Percentiles rank a stretch among this genome's conserved stretches.
Evolutionary conservation across 2,113 vertebrate species (phyloP).

Genomic region (Erythrolamprus reginae): DNA sequence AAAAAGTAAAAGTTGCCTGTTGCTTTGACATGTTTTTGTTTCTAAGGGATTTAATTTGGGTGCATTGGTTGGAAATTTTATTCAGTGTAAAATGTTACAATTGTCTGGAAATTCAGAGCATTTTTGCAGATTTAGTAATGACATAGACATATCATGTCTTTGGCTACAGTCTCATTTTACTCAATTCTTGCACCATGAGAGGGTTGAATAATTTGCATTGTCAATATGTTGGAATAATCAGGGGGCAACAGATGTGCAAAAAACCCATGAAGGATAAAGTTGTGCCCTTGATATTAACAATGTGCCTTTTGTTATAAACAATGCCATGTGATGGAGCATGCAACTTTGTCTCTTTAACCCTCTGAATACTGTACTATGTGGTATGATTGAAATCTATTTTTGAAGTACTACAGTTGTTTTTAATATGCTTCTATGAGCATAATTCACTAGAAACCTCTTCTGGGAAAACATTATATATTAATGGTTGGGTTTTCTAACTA

Average conservation of each 20-base stretch:
- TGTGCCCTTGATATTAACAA: constrained; percentile 84
- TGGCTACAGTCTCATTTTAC: constrained; percentile 69
- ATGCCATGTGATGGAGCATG: constrained; percentile 71
- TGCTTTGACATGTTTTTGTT: constrained; percentile 63
- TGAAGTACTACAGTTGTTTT: constrained; percentile 63
- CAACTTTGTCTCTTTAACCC: constrained; percentile 71
- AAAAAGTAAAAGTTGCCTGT: constrained; percentile 38
- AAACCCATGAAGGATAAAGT: constrained; percentile 69
- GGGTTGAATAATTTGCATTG: constrained; percentile 55
- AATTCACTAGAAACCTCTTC: neutral
- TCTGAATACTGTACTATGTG: constrained; percentile 52
- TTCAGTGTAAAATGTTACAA: constrained; percentile 70
- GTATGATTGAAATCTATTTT: constrained; percentile 62
- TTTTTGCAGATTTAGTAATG: constrained; percentile 68
- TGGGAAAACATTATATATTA: neutral
- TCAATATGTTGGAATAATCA: constrained; percentile 50
- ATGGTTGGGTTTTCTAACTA: neutral
- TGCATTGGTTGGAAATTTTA: constrained; percentile 71
- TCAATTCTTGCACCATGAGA: constrained; percentile 61
- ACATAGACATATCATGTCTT: constrained; percentile 68
- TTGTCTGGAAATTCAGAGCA: constrained; percentile 66
- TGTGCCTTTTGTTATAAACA: constrained; percentile 86
- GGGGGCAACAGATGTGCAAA: constrained; percentile 58
- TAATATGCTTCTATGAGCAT: constrained; percentile 52
- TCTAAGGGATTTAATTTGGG: constrained; percentile 71